phyloP scores from a whole-genome alignment of 2,888 invertebrate species.

The Nebria salina region DNA sequence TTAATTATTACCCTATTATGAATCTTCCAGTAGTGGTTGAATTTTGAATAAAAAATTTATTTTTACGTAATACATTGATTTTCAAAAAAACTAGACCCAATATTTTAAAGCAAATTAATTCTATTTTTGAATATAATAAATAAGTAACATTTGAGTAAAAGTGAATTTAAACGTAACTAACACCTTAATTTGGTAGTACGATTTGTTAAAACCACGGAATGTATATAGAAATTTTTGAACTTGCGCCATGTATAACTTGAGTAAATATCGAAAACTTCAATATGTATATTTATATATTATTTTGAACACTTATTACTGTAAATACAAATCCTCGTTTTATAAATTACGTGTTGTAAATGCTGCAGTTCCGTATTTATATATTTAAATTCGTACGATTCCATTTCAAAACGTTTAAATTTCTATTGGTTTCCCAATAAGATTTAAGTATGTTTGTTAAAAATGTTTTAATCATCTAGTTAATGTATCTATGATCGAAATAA shows the following conservation, averaged over 20 bases:
- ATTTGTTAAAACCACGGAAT: conserved; percentile 36
- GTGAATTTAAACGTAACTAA: neutral
- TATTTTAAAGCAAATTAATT: no score
- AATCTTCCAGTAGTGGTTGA: no score
- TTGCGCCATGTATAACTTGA: conserved; percentile 39
- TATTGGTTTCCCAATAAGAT: neutral
- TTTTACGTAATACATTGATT: no score
- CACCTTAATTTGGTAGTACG: conserved; percentile 30
- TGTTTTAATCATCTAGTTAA: neutral
- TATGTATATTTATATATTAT: conserved; percentile 33
- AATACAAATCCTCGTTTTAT: conserved; percentile 11
- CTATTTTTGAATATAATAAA: no score
- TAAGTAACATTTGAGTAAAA: no score
- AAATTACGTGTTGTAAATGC: conserved; percentile 9
- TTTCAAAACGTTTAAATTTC: neutral
- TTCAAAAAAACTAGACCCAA: no score
- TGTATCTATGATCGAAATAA: neutral
- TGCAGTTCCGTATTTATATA: conserved; percentile 15
- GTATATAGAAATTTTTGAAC: conserved; percentile 43
- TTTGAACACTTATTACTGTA: conserved; percentile 33
- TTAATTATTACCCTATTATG: no score
- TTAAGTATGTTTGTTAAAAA: neutral
- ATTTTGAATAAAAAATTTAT: no score
- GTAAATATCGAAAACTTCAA: conserved; percentile 38
- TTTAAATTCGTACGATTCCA: neutral